Percentiles rank a stretch among this genome's conserved stretches.
phyloP scores from a whole-genome alignment of 2,888 invertebrate species.

The Melitaea athalia region DNA sequence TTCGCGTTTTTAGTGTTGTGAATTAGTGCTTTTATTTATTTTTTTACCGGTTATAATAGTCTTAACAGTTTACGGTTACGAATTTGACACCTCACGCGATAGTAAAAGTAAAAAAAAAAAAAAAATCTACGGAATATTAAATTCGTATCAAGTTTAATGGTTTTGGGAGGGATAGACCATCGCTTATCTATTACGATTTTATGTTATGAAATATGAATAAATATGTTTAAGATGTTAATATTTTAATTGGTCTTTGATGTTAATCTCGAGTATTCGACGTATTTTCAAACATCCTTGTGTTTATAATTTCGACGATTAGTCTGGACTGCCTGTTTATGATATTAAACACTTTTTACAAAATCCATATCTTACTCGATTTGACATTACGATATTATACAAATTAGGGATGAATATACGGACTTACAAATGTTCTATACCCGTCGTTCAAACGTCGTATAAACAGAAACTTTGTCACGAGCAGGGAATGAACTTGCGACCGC shows the following conservation, averaged over 20 bases:
- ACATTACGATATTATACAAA: too few relatives aligned
- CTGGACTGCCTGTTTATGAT: not conserved
- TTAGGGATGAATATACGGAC: too few relatives aligned
- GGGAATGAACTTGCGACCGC: too few relatives aligned
- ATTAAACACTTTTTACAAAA: constrained; percentile 9
- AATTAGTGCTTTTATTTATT: constrained; percentile 68
- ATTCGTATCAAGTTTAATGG: constrained; percentile 29
- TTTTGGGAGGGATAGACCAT: constrained; percentile 10
- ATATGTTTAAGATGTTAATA: not conserved
- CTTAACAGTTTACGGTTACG: constrained; percentile 58
- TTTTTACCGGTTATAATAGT: constrained; percentile 56
- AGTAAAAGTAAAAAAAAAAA: constrained; percentile 37
- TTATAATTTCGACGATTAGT: not conserved
- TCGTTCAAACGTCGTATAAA: too few relatives aligned
- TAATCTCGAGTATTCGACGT: not conserved
- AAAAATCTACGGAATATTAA: constrained; percentile 34
- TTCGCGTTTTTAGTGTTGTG: constrained; percentile 71
- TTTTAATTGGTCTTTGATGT: not conserved
- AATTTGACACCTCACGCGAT: constrained; percentile 73
- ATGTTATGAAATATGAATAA: not conserved
- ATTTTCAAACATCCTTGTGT: not conserved
- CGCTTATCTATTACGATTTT: not conserved
- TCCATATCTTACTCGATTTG: too few relatives aligned
- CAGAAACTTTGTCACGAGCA: too few relatives aligned
- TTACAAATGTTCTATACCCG: too few relatives aligned